Base-by-base conservation (phyloP, 1,140 invertebrate species). In the Phocides pigmalion region DNA sequence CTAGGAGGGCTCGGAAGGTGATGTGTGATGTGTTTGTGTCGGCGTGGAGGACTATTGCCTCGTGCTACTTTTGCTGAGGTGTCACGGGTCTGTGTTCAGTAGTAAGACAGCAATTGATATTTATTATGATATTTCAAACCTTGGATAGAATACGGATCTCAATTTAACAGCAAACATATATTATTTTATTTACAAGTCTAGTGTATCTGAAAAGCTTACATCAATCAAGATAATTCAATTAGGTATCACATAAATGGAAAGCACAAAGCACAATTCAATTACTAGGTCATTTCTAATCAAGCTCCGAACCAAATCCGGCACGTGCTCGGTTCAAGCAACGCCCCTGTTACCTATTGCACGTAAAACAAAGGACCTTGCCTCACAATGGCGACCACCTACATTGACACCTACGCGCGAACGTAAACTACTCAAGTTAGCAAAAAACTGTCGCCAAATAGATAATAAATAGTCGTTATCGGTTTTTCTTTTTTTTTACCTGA, bases 401-500 rank as follows among this genome's bases (percentile, higher is more conserved):
- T 42, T 66, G 16, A 73, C 65, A 66, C 66, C 68, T 64, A 71
- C 68, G 47, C 39, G 47, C 28, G 22, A 64, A 20, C 56, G 54
- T 35, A 62, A 54, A 79, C 69, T 70, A 66, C 56, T 65, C 50
- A 71, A 68, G 70, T 68, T 68, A 70, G 68, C 46, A 42, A 74
- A 70, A 76, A 74, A 66, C 61, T 70, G 70, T 80, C 68, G 41
- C 69, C 62, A 74, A 84, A 85, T 82, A 81, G 75, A 76, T 75
- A 76, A 81, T 70, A 79, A 79, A 74, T 64, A 65, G 53, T 64
- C 56, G 69, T 68, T 66, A 67, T 64, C 62, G 37, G 44, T 66
- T 68, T 80, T 76, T 77, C 74, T 66, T 73, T 70, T 64, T 80
- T 80, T 81, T 81, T 86, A 84, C 81, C 81, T 84, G 81, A 85